These are phyloP conservation scores for Bufo bufo DNA, from an alignment of 2,113 vertebrate species.

Conservation along the genomic window DNA sequence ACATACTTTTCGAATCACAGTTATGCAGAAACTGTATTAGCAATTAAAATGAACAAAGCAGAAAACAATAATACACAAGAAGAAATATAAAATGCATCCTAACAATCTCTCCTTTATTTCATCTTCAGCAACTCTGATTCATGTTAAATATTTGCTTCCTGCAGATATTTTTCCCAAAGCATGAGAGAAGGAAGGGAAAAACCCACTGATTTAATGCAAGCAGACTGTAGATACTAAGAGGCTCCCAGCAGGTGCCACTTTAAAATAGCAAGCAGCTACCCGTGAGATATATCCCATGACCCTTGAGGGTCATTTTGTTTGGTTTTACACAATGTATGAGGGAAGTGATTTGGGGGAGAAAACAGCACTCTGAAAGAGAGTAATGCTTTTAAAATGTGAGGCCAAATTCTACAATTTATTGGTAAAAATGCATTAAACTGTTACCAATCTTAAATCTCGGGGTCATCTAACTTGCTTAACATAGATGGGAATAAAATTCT, in stretches of 20 bases:
- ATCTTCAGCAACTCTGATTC: constrained; percentile 60
- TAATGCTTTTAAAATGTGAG: background rate
- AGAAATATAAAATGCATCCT: background rate
- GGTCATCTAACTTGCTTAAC: background rate
- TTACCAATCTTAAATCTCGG: background rate
- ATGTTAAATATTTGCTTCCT: constrained; percentile 66
- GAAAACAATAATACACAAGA: constrained; percentile 13
- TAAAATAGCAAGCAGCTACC: constrained; percentile 58
- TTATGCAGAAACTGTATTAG: constrained; percentile 50
- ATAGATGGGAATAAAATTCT: background rate
- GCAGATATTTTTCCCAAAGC: constrained; percentile 62
- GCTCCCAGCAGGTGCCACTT: constrained; percentile 71
- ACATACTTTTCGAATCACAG: constrained; percentile 13
- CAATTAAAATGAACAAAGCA: constrained; percentile 48
- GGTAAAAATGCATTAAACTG: constrained; percentile 39
- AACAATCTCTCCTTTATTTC: constrained; percentile 23
- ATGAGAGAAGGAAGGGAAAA: constrained; percentile 58
- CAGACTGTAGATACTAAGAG: constrained; percentile 61
- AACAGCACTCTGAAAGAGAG: constrained; percentile 55
- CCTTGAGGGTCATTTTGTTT: constrained; percentile 64
- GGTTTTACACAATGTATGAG: constrained; percentile 56
- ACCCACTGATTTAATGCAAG: constrained; percentile 68
- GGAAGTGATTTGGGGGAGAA: constrained; percentile 56
- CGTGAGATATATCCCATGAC: constrained; percentile 68
- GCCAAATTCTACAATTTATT: constrained; percentile 5